These are phyloP conservation scores for Leucoptera coffeella DNA, from an alignment of 2,888 invertebrate genomes.

Conservation along the genomic window DNA sequence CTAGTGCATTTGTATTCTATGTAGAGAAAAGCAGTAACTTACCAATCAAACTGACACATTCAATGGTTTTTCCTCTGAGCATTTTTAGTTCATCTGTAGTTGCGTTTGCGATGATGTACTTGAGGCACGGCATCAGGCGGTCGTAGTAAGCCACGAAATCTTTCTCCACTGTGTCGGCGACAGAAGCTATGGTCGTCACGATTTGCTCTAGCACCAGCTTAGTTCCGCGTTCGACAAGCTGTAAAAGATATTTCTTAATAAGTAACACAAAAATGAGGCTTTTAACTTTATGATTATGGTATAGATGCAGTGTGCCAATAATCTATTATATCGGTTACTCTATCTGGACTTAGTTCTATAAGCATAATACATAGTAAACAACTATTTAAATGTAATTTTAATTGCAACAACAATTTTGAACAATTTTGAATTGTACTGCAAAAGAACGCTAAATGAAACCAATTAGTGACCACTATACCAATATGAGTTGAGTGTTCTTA, in stretches of 20 bases:
- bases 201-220: conserved; percentile 96
- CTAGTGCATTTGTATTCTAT: neutral
- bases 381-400: no score
- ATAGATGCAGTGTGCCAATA: no score
- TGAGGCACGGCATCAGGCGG: conserved; percentile 87
- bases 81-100: conserved; percentile 81
- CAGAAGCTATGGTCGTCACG: conserved; percentile 97
- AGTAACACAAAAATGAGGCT: no score
- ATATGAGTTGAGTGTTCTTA: no score
- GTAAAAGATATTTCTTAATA: conserved; percentile 9
- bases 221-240: conserved; percentile 87
- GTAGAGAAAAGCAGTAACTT: conserved; percentile 11
- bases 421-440: no score
- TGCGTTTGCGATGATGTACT: conserved; percentile 95
- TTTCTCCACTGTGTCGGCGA: conserved; percentile 96
- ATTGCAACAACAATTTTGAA: no score
- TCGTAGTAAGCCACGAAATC: conserved; percentile 94
- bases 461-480: no score
- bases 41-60: conserved; percentile 97
- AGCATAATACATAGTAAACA: no score
- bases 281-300: no score
- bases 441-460: no score
- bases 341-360: no score
- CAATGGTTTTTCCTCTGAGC: conserved; percentile 95
- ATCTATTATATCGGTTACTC: no score